Evolutionary conservation across 2,797 vertebrate species (phyloP).

Genomic region (Octomys mimax): DNA sequence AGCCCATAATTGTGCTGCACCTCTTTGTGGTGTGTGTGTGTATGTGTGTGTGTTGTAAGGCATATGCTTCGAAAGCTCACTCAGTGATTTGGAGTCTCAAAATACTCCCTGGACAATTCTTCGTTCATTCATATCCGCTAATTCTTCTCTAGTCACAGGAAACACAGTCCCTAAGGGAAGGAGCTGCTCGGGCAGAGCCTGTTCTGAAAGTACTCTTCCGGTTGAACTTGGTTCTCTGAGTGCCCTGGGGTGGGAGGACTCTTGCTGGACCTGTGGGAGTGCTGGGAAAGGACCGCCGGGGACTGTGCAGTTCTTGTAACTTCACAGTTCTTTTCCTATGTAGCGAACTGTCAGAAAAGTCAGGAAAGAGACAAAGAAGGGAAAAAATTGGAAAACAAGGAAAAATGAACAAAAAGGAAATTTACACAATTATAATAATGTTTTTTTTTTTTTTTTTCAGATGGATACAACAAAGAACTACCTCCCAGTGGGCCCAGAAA

Average conservation of each 20-base stretch:
- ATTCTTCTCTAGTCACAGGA: background rate
- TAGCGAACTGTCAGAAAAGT: background rate
- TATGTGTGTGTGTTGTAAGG: background rate
- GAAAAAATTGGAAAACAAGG: constrained; percentile 10
- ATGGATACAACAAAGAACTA: background rate
- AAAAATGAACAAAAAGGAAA: background rate
- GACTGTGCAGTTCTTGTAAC: background rate
- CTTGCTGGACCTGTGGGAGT: accelerated
- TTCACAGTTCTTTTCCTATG: background rate
- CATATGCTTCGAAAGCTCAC: background rate
- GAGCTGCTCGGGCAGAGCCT: background rate
- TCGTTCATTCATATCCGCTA: background rate
- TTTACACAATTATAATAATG: background rate
- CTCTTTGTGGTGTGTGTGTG: background rate
- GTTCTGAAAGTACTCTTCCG: background rate
- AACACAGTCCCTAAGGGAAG: background rate
- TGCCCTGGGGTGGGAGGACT: background rate
- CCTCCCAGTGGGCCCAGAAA: background rate
- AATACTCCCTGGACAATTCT: background rate
- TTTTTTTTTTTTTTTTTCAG: background rate
- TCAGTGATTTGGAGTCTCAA: background rate
- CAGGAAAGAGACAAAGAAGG: background rate
- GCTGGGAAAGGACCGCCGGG: background rate
- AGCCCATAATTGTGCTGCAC: background rate
- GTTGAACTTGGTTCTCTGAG: background rate